phyloP scores from a whole-genome alignment of 1,140 invertebrate genomes.

The Artemia franciscana region DNA sequence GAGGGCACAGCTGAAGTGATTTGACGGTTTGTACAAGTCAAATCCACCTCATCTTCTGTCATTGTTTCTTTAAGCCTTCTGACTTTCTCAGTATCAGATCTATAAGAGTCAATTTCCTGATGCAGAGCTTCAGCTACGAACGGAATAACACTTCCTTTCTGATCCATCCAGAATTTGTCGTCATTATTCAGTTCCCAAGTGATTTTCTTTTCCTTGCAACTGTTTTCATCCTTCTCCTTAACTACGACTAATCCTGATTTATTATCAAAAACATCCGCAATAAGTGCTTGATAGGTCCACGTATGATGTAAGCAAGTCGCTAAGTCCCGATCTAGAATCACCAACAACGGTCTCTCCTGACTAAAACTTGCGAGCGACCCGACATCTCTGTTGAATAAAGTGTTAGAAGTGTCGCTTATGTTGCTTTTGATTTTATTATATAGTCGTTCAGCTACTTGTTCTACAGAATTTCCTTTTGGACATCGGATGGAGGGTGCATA shows the following conservation, averaged over 20 bases:
- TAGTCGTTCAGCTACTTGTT: constrained; percentile 89
- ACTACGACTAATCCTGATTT: constrained; percentile 65
- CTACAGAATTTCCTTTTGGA: constrained; percentile 84
- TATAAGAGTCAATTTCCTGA: constrained; percentile 84
- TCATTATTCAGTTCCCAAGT: constrained; percentile 70
- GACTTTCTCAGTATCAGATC: constrained; percentile 82
- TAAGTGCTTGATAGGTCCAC: constrained; percentile 95
- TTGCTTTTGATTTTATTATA: constrained; percentile 95
- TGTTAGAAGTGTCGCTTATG: constrained; percentile 83
- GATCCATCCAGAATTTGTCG: constrained; percentile 75
- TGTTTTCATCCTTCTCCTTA: constrained; percentile 31
- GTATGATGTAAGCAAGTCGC: constrained; percentile 94
- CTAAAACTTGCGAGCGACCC: constrained; percentile 46
- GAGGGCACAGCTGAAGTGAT: constrained; percentile 85
- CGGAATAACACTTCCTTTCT: constrained; percentile 89
- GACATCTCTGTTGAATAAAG: constrained; percentile 69
- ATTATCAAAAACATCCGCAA: constrained; percentile 80
- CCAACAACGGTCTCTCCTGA: constrained; percentile 75
- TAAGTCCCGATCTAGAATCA: constrained; percentile 87
- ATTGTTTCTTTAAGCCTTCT: constrained; percentile 80
- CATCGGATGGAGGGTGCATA: constrained; percentile 80
- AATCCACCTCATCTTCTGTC: constrained; percentile 28
- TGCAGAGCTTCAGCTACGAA: constrained; percentile 94
- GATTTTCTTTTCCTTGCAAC: constrained; percentile 36
- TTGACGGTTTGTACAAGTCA: constrained; percentile 78